These are phyloP conservation scores for Ormyrus thymus DNA, from an alignment of 2,888 invertebrate species.

Conservation along the genomic window DNA sequence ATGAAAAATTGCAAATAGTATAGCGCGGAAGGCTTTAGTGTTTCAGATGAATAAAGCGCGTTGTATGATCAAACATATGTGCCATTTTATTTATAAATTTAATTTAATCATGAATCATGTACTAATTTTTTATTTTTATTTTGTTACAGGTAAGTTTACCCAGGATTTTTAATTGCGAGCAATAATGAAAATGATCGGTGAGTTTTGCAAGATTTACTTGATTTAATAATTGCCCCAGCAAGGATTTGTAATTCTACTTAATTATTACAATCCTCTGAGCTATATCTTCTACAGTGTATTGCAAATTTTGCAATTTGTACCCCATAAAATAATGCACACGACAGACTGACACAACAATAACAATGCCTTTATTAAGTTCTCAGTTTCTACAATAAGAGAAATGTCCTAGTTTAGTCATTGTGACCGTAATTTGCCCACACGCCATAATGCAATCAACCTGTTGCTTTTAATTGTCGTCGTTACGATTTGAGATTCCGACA, in stretches of 20 bases:
- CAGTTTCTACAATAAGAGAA: slow-evolving; percentile 16
- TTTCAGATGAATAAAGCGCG: too few relatives aligned
- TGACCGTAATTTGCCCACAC: slow-evolving; percentile 20
- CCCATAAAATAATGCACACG: not conserved
- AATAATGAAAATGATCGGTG: not conserved
- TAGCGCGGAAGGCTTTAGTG: too few relatives aligned
- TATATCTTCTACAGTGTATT: too few relatives aligned
- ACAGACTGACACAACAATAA: not conserved
- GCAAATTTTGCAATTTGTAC: not conserved
- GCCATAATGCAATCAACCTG: not conserved
- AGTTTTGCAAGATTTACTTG: not conserved
- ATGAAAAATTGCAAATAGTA: too few relatives aligned
- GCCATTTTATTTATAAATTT: too few relatives aligned
- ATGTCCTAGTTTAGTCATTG: slow-evolving; percentile 22
- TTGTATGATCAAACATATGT: too few relatives aligned
- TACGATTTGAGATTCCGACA: too few relatives aligned
- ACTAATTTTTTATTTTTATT: slow-evolving; percentile 11
- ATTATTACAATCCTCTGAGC: too few relatives aligned
- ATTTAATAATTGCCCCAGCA: too few relatives aligned
- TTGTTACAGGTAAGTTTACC: slow-evolving; percentile 23
- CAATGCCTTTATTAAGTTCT: not conserved
- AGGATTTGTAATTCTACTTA: too few relatives aligned
- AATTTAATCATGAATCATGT: too few relatives aligned
- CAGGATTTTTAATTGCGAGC: not conserved
- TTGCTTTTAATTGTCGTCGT: not conserved